These are phyloP conservation scores for Augochlora pura DNA, from an alignment of 1,140 invertebrate genomes.

Conservation along the genomic window DNA sequence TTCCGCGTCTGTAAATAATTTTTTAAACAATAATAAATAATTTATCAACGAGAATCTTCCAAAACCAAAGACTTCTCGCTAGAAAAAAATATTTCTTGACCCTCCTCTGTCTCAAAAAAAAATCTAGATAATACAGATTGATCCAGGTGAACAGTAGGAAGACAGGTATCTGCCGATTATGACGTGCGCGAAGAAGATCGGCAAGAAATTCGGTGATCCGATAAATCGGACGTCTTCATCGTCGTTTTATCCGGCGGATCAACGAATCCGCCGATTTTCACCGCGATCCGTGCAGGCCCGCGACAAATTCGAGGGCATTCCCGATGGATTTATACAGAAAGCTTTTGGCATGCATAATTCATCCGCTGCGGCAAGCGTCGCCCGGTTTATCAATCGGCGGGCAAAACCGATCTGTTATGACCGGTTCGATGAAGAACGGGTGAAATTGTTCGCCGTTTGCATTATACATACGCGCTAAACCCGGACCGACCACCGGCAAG, in stretches of 20 bases:
- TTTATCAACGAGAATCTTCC: too few species aligned
- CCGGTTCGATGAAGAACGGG: constrained; percentile 31
- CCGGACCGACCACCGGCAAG: too few species aligned
- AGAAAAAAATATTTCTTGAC: too few species aligned
- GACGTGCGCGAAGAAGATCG: constrained; percentile 16
- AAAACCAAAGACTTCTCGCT: too few species aligned
- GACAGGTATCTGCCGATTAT: constrained; percentile 44
- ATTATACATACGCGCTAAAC: constrained; percentile 9
- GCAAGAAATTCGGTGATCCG: constrained; percentile 51
- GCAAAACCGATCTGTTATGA: constrained; percentile 26
- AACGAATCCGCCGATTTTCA: background rate
- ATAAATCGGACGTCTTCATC: constrained; percentile 56
- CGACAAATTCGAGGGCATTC: constrained; percentile 12
- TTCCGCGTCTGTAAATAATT: too few species aligned
- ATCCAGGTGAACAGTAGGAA: constrained; percentile 1
- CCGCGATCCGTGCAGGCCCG: background rate
- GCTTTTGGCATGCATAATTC: constrained; percentile 41
- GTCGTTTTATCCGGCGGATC: constrained; percentile 24
- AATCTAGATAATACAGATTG: constrained; percentile 2
- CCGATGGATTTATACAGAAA: constrained; percentile 39
- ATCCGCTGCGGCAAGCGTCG: background rate
- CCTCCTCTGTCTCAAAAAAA: too few species aligned
- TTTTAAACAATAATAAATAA: too few species aligned
- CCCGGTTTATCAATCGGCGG: constrained; percentile 22
- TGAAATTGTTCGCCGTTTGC: constrained; percentile 24